Conservation (phyloP, 2,113 vertebrate species). For the Pantherophis guttatus region DNA sequence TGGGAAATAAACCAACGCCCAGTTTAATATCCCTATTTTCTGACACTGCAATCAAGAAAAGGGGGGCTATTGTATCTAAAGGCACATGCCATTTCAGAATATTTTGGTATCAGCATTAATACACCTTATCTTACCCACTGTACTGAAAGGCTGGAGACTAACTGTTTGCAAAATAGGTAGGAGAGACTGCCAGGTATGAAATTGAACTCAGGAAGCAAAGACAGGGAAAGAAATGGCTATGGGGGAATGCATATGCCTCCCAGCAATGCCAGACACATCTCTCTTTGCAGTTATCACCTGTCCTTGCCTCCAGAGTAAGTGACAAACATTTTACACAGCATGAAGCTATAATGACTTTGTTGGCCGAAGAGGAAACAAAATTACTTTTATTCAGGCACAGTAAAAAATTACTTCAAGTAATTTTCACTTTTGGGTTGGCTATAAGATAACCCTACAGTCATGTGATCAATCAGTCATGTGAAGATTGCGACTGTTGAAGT, state of each 20-base stretch:
- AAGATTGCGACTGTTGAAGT: not conserved
- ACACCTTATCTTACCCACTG: not conserved
- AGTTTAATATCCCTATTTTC: not conserved
- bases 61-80: not conserved
- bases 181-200: not conserved
- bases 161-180: not conserved
- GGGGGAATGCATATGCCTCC: not conserved
- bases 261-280: not conserved
- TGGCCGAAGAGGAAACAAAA: not conserved
- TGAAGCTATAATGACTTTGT: not conserved
- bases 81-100: not conserved
- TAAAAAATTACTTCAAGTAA: not conserved
- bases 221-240: not conserved
- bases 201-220: not conserved
- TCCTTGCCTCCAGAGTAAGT: not conserved
- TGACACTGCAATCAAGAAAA: not conserved
- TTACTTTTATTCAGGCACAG: not conserved
- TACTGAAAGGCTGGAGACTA: not conserved
- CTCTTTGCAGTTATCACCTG: not conserved
- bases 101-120: not conserved
- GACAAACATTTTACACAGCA: not conserved
- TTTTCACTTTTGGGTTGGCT: not conserved
- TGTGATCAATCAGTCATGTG: not conserved
- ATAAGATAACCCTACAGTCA: not conserved
- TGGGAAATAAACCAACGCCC: not conserved